phyloP scores from a whole-genome alignment of 2,113 vertebrate genomes.

The Gallinago media region DNA sequence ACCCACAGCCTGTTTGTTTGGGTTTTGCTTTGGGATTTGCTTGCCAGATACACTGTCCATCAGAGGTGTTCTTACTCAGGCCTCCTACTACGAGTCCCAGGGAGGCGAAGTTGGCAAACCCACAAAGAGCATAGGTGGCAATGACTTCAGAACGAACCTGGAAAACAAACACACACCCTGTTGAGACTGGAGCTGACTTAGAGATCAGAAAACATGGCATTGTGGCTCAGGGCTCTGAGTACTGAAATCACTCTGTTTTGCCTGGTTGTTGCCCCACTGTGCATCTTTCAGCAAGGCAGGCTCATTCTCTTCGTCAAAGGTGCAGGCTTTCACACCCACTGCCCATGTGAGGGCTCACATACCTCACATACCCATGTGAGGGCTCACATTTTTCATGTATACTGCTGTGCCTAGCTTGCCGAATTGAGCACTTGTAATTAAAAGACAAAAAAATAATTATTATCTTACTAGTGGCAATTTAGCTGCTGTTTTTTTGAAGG shows the following conservation, averaged over 20 bases:
- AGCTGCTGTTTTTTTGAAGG: neutral
- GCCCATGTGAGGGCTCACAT: neutral
- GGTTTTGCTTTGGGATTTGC: neutral
- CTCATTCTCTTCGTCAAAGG: neutral
- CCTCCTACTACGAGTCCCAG: slow-evolving; percentile 83
- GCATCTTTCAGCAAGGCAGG: neutral
- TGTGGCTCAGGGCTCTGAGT: neutral
- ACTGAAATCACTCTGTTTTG: neutral
- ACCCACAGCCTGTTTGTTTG: neutral
- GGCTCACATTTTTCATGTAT: neutral
- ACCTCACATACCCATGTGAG: neutral
- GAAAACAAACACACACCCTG: slow-evolving; percentile 5
- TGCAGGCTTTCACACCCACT: neutral
- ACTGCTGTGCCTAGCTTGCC: neutral
- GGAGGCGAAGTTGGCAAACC: slow-evolving; percentile 89
- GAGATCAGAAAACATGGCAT: neutral
- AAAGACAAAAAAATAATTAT: neutral
- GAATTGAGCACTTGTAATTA: neutral
- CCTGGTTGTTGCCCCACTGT: neutral
- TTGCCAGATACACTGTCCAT: neutral
- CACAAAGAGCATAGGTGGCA: slow-evolving; percentile 89
- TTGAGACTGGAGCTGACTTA: neutral
- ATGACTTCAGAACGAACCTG: slow-evolving; percentile 90
- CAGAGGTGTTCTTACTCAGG: slow-evolving; percentile 78
- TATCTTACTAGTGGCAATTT: neutral